A percentile compares a stretch with the other conserved stretches of the same genome.
Conservation (phyloP, 1,140 invertebrate genomes). For the roundworm (Caenorhabditis elegans) region WBcel235 BX284606.5:8232001-8232500, state of each 20-base stretch:
- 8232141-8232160: neutral
- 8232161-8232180: neutral
- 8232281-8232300: no score
- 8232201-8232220: neutral
- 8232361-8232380: neutral
- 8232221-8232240: neutral
- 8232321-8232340: neutral
- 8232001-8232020: neutral
- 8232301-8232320: neutral
- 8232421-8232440: neutral
- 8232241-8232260: neutral
- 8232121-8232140: neutral
- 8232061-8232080: neutral
- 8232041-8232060: neutral
- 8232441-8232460: conserved; percentile 53
- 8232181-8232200: conserved; percentile 12
- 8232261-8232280: neutral
- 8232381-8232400: neutral
- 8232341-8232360: conserved; percentile 6
- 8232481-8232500: conserved; percentile 54
- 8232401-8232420: neutral
- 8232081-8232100: neutral
- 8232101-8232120: conserved; percentile 18
- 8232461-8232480: conserved; percentile 56
- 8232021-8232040: neutral